These are phyloP conservation scores for Drosophila lacteicornis DNA, from an alignment of 1,140 invertebrate genomes.

Conservation along the genomic window DNA sequence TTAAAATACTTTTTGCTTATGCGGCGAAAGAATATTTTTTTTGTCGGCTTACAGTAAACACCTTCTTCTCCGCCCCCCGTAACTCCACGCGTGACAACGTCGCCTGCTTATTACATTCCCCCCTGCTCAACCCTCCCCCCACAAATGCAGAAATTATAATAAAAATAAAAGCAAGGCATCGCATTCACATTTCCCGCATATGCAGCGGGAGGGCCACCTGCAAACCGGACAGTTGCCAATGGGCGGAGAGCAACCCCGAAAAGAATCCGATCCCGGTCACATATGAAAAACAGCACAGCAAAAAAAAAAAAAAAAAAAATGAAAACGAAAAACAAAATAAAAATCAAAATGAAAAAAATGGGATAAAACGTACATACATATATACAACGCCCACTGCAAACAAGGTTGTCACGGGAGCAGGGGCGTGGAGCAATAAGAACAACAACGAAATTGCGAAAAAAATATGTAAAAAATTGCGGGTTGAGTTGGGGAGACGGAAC, in stretches of 20 bases:
- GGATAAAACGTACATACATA: slow-evolving; percentile 32
- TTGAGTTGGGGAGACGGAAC: slow-evolving; percentile 2
- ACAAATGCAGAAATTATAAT: slow-evolving; percentile 31
- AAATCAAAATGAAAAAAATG: slow-evolving; percentile 18
- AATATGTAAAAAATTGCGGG: slow-evolving; percentile 46
- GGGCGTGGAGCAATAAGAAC: slow-evolving; percentile 23
- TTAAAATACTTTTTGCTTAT: slow-evolving; percentile 79
- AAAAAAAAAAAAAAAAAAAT: slow-evolving; percentile 22
- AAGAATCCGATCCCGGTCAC: slow-evolving; percentile 43
- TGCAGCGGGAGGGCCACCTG: slow-evolving; percentile 68
- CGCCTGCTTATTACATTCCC: slow-evolving; percentile 63
- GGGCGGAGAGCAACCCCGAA: slow-evolving; percentile 75
- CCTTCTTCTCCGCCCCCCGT: slow-evolving; percentile 3
- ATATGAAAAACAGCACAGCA: slow-evolving; percentile 25
- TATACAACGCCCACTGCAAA: slow-evolving; percentile 72
- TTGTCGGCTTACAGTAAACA: slow-evolving; percentile 48
- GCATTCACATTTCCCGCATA: slow-evolving; percentile 63
- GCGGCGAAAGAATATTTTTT: slow-evolving; percentile 52
- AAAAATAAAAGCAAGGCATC: slow-evolving; percentile 44
- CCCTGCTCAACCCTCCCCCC: neutral
- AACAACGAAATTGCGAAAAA: slow-evolving; percentile 40
- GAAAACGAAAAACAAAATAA: slow-evolving; percentile 14
- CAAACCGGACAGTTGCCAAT: slow-evolving; percentile 79
- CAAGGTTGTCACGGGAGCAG: slow-evolving; percentile 40
- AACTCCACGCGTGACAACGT: slow-evolving; percentile 64